These are phyloP conservation scores for Diplodus puntazzo DNA, from an alignment of 2,797 vertebrate genomes.

Conservation along the genomic window DNA sequence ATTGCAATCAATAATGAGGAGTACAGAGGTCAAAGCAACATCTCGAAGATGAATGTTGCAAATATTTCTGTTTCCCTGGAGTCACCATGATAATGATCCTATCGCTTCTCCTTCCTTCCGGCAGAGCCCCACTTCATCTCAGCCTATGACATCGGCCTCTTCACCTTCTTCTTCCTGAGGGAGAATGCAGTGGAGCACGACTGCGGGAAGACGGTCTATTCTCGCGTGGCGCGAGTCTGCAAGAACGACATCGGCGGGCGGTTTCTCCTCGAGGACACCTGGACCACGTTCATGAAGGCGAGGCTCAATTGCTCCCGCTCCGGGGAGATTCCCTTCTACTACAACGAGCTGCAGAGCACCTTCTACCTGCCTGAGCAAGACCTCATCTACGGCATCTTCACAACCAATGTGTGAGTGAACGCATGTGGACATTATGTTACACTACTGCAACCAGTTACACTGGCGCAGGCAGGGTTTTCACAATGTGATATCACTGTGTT, in stretches of 20 bases:
- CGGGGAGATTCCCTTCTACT: constrained; percentile 97
- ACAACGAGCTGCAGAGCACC: constrained; percentile 97
- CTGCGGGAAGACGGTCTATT: constrained; percentile 96
- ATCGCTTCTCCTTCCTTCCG: constrained; percentile 7
- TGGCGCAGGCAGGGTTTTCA: background rate
- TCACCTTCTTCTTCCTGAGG: constrained; percentile 97
- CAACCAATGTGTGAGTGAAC: constrained; percentile 96
- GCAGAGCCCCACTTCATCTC: constrained; percentile 98
- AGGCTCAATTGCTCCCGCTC: constrained; percentile 96
- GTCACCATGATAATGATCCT: constrained; percentile 28
- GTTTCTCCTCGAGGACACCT: constrained; percentile 97
- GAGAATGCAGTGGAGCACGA: constrained; percentile 97
- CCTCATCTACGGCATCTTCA: constrained; percentile 98
- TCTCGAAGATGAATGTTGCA: constrained; percentile 47
- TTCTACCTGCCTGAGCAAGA: constrained; percentile 98
- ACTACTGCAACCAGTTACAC: background rate
- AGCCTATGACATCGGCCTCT: constrained; percentile 95
- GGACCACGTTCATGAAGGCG: constrained; percentile 99
- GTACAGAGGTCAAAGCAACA: constrained; percentile 37
- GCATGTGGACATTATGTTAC: accelerated
- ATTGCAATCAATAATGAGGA: constrained; percentile 37
- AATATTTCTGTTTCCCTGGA: constrained; percentile 45
- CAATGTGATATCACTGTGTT: no score
- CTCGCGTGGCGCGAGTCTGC: constrained; percentile 95
- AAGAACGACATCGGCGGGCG: constrained; percentile 97